Evolutionary conservation across 2,888 invertebrate genomes (phyloP), one percentile per base, ranked within the genome.

Genomic region (Drosophila sordidula): DNA sequence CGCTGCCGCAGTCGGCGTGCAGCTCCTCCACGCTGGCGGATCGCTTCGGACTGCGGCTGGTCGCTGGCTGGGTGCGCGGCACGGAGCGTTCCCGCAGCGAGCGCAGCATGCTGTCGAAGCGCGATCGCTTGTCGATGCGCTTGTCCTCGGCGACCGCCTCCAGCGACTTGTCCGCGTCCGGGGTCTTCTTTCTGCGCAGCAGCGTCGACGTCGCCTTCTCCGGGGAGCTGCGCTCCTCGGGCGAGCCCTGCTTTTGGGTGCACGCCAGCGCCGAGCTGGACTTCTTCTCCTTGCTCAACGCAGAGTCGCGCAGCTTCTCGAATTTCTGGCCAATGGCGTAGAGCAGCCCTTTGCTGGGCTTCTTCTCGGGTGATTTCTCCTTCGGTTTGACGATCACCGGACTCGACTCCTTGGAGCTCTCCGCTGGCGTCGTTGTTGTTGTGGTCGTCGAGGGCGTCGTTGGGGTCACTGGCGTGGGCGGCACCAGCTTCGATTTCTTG

Each of bases 321-420:
- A 95, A 93, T 90, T 95, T 95, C 88, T 96, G 96, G 45, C 97
- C 96, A 80, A 97, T 94, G 0, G 95, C 95, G 88, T 96, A 96
- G 41, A 97, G 92, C 77, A 97, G 93, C 3, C 90, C 94, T 77
- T 93, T 92, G 71, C 93, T 93, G 1, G 94, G 93, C 91, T 95
- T 95, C 91, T 95, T 95, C 87, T 95, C 95, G 6, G 93, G 91
- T 0, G 92, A 91, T 58, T 91, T 93, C 84, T 79, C 90, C 75
- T 91, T 93, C 77, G 70, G 70, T 16, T 76, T 75, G 42, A 65
- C 74, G 42, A 65, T 78, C 1, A 71, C 79, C 2, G 89, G 81
- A 66, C 92, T 93, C 2, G 81, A 78, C 39, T 91, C 91, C 42
- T 91, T 91, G 62, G 69, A 91, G 87, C 91, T 90, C 18, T 83